phyloP scores from a whole-genome alignment of 2,888 invertebrate genomes.

The Nematopogon swammerdamellus region DNA sequence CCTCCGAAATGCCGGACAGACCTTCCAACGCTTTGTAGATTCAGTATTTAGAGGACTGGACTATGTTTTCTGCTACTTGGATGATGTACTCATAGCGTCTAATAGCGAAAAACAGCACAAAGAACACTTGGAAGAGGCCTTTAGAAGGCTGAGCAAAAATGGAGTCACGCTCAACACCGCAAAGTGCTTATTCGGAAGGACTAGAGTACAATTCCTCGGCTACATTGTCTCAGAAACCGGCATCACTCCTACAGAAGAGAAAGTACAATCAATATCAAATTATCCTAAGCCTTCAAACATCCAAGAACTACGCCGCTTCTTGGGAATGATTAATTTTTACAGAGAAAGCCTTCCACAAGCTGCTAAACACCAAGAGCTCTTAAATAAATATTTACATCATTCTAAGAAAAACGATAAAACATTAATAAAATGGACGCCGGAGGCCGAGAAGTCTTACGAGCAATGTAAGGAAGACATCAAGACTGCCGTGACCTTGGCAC shows the following conservation, averaged over 20 bases:
- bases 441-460: slow-evolving; percentile 9
- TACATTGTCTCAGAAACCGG: slow-evolving; percentile 11
- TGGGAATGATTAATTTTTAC: slow-evolving; percentile 9
- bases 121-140: slow-evolving; percentile 4
- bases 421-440: slow-evolving; percentile 10
- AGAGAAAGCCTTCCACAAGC: slow-evolving; percentile 6
- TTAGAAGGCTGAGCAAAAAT: slow-evolving; percentile 4
- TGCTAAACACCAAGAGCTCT: slow-evolving; percentile 2
- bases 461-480: slow-evolving; percentile 9
- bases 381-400: slow-evolving; percentile 8
- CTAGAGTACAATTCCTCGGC: slow-evolving; percentile 10
- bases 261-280: slow-evolving; percentile 9
- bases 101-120: slow-evolving; percentile 4
- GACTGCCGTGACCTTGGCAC: slow-evolving; percentile 3
- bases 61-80: slow-evolving; percentile 16
- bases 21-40: slow-evolving; percentile 13
- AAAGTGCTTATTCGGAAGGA: slow-evolving; percentile 10
- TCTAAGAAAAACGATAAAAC: slow-evolving; percentile 13
- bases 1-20: slow-evolving; percentile 6
- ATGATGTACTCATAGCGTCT: slow-evolving; percentile 19
- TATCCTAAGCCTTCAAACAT: slow-evolving; percentile 7
- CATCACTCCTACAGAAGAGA: slow-evolving; percentile 9
- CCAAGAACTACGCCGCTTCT: slow-evolving; percentile 6
- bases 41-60: slow-evolving; percentile 6
- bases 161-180: slow-evolving; percentile 7